phyloP scores from a whole-genome alignment of 2,797 vertebrate genomes.

The Erethizon dorsatum region DNA sequence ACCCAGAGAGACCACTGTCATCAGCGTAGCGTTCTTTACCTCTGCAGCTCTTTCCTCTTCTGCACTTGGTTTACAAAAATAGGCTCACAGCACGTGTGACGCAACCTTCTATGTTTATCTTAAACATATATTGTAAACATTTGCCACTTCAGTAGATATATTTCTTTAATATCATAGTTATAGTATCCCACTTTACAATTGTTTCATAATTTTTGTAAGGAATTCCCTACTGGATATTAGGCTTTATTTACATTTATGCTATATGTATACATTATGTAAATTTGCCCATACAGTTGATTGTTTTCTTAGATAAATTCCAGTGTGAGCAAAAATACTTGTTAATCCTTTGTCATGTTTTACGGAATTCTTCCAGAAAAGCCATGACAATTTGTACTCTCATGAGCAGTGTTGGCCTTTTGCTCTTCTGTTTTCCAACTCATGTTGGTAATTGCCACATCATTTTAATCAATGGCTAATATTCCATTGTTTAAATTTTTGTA shows the following conservation, averaged over 20 bases:
- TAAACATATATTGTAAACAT: not conserved
- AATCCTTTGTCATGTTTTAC: not conserved
- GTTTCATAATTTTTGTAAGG: constrained; percentile 21
- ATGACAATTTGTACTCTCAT: not conserved
- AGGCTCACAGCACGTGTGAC: not conserved
- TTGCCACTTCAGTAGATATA: not conserved
- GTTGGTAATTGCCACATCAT: constrained; percentile 36
- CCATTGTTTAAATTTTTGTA: constrained; percentile 3
- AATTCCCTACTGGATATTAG: not conserved
- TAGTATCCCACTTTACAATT: not conserved
- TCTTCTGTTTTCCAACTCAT: constrained; percentile 25
- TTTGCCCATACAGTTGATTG: constrained; percentile 22
- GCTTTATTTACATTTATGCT: constrained; percentile 36
- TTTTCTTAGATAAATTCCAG: not conserved
- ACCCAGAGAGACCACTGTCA: too few relatives aligned
- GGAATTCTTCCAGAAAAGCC: constrained; percentile 28
- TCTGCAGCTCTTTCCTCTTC: not conserved
- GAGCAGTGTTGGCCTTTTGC: not conserved
- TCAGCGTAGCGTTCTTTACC: not conserved
- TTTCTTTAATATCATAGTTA: not conserved
- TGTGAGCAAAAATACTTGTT: not conserved
- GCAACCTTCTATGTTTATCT: not conserved
- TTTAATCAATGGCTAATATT: not conserved
- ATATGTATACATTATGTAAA: not conserved
- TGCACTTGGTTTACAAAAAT: not conserved